Conservation (phyloP, 2,888 invertebrate species). For the Parnassius apollo region DNA sequence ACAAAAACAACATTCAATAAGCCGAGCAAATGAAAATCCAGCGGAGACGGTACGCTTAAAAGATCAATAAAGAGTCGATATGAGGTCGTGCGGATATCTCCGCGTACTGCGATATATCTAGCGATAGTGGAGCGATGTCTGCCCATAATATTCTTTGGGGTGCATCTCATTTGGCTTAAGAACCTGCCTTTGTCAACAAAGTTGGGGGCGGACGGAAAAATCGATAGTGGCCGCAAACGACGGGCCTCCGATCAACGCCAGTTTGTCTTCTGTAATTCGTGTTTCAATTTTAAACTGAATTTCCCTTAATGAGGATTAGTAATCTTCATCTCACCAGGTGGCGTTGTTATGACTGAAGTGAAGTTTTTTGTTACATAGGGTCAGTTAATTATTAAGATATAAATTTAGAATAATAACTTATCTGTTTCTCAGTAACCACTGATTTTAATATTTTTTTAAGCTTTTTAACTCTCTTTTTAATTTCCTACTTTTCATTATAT, state of each 20-base stretch:
- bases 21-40: slow-evolving; percentile 30
- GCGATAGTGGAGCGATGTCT: slow-evolving; percentile 70
- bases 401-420: too few relatives aligned
- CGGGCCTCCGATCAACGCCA: slow-evolving; percentile 60
- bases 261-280: slow-evolving; percentile 61
- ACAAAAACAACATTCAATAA: slow-evolving; percentile 31
- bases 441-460: too few relatives aligned
- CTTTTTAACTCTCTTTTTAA: too few relatives aligned
- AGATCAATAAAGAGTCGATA: slow-evolving; percentile 42
- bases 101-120: slow-evolving; percentile 37
- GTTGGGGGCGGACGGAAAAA: slow-evolving; percentile 75
- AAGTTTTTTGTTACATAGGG: too few relatives aligned
- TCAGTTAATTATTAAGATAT: too few relatives aligned
- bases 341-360: too few relatives aligned
- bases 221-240: slow-evolving; percentile 72
- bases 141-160: slow-evolving; percentile 81
- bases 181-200: slow-evolving; percentile 81
- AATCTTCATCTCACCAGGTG: too few relatives aligned
- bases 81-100: slow-evolving; percentile 35
- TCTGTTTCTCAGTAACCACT: too few relatives aligned
- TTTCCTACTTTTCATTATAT: too few relatives aligned
- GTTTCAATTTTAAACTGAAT: slow-evolving; percentile 52
- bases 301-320: not conserved
- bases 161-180: slow-evolving; percentile 81
- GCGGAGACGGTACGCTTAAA: slow-evolving; percentile 32